A percentile compares a stretch with the other conserved stretches of the same genome.
Evolutionary conservation across 2,797 vertebrate species (phyloP).

Genomic region (Cheracebus regulus): DNA sequence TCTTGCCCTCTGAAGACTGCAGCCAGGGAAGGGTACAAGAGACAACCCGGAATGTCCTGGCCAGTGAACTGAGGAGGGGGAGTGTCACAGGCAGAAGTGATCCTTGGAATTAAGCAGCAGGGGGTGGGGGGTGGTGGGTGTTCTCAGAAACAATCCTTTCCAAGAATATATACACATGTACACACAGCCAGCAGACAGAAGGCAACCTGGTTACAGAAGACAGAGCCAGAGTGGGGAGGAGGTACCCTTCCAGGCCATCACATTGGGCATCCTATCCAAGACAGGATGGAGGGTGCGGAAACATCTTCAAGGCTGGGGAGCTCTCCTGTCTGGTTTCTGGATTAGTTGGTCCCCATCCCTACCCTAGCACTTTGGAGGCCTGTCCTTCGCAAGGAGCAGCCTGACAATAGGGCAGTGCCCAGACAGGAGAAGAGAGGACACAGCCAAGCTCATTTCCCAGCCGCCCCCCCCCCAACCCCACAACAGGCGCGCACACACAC

Average conservation of each 20-base stretch:
- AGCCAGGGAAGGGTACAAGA: background rate
- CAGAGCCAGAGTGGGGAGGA: background rate
- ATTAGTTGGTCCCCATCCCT: background rate
- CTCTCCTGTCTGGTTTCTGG: conserved; percentile 5
- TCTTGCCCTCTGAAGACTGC: background rate
- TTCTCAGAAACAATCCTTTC: background rate
- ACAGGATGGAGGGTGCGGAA: background rate
- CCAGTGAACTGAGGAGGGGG: background rate
- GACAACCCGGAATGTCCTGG: background rate
- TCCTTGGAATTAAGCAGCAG: background rate
- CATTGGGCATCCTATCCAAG: background rate
- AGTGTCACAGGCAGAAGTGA: background rate
- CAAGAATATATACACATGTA: background rate
- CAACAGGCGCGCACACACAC: conserved; percentile 31
- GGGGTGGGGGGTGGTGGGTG: background rate
- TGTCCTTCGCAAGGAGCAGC: background rate
- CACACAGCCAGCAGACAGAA: background rate
- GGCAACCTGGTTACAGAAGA: background rate
- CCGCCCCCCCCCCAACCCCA: background rate
- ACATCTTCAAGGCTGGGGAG: background rate
- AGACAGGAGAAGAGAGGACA: conserved; percentile 7
- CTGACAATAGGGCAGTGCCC: conserved; percentile 52
- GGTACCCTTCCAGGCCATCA: background rate
- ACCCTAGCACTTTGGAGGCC: background rate
- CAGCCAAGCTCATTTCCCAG: conserved; percentile 28